Evolutionary conservation across 2,888 invertebrate species (phyloP).

Genomic region (Coleophora deauratella): DNA sequence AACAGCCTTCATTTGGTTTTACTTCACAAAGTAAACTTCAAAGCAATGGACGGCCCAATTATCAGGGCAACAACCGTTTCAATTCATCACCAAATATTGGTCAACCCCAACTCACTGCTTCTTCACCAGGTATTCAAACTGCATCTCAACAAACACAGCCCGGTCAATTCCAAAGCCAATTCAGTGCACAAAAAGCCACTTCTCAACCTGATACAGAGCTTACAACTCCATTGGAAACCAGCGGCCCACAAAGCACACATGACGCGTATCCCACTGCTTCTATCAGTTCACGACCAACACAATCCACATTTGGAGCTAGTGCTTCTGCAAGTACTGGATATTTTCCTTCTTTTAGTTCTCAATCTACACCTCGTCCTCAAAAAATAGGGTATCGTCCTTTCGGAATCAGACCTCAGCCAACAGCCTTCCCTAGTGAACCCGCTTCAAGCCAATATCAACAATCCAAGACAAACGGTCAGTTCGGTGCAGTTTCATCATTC

Average conservation of each 20-base stretch:
- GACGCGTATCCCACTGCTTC: not conserved
- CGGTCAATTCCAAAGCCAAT: conserved; percentile 6
- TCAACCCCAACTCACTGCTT: conserved; percentile 8
- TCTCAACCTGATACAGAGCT: conserved; percentile 33
- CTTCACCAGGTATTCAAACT: conserved; percentile 6
- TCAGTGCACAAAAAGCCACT: conserved; percentile 12
- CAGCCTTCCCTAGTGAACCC: conserved; percentile 10
- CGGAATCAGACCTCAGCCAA: conserved; percentile 3
- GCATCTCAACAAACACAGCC: not conserved
- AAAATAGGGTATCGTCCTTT: conserved; percentile 1
- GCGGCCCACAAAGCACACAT: conserved; percentile 1
- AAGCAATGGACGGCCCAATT: conserved; percentile 6
- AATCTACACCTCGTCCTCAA: conserved; percentile 7
- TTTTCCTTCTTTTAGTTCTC: conserved; percentile 12
- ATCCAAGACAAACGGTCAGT: conserved; percentile 3
- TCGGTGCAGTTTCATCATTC: conserved; percentile 6
- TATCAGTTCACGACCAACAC: not conserved
- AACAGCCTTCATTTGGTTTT: conserved; percentile 12
- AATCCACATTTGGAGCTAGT: not conserved
- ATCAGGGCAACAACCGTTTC: conserved; percentile 7
- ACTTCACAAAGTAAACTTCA: conserved; percentile 6
- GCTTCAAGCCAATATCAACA: conserved; percentile 11
- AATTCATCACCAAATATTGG: conserved; percentile 4
- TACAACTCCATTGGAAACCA: conserved; percentile 37
- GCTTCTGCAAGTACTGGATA: not conserved